Evolutionary conservation across 2,113 vertebrate genomes (phyloP).

Genomic region (Melanerpes formicivorus): DNA sequence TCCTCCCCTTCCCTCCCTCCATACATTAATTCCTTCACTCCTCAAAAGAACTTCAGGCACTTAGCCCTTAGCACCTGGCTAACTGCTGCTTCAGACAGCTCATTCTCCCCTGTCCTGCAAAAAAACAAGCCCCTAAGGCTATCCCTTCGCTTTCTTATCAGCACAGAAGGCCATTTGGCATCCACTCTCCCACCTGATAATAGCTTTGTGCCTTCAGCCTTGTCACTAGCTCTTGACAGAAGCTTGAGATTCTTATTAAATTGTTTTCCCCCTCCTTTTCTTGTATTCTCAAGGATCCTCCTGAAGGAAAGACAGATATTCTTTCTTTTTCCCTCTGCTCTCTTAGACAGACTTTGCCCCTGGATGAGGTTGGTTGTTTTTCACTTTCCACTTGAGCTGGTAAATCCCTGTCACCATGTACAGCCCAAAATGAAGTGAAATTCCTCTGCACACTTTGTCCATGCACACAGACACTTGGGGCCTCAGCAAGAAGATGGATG

Average conservation of each 20-base stretch:
- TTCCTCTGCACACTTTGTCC: background rate
- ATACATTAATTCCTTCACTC: background rate
- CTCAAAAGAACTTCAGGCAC: background rate
- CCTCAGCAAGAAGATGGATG: background rate
- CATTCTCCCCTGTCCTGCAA: fast-evolving
- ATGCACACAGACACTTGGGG: background rate
- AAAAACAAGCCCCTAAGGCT: background rate
- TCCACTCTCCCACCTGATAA: background rate
- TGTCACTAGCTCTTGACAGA: fast-evolving
- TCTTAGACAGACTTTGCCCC: background rate
- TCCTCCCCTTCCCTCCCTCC: no score
- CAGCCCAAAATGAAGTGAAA: background rate
- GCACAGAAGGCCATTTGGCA: background rate
- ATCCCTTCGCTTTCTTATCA: background rate
- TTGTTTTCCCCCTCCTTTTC: background rate
- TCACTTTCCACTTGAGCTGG: background rate
- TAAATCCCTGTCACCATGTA: background rate
- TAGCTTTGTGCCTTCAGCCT: background rate
- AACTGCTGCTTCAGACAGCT: background rate
- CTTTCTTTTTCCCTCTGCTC: background rate
- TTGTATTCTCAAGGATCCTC: background rate
- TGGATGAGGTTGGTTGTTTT: background rate
- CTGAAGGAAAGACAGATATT: background rate
- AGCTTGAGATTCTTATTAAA: background rate
- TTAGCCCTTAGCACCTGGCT: background rate